Evolutionary conservation across 1,140 invertebrate species (phyloP).

Genomic region (Hesperophylax magnus): DNA sequence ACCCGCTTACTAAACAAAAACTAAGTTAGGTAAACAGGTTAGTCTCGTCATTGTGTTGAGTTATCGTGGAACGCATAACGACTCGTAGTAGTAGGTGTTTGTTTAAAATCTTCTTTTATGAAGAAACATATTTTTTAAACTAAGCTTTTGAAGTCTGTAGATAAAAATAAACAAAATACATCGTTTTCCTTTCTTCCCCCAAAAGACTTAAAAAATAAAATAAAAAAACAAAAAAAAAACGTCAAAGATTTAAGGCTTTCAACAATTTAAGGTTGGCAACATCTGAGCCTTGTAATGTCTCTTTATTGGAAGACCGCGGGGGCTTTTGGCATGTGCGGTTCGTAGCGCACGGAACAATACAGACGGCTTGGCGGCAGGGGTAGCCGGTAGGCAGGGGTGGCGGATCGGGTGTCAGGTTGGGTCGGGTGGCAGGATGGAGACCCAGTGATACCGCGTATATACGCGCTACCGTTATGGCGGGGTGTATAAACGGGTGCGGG

Average conservation of each 20-base stretch:
- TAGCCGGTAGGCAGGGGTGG: neutral
- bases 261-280: slow-evolving; percentile 1
- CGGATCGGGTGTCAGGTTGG: neutral
- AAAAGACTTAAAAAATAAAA: too few species aligned
- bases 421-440: neutral
- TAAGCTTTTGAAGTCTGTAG: too few species aligned
- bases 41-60: too few species aligned
- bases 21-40: too few species aligned
- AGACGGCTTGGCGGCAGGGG: neutral
- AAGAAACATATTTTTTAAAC: too few species aligned
- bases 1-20: too few species aligned
- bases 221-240: too few species aligned
- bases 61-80: too few species aligned
- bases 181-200: too few species aligned
- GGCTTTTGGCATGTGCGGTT: neutral
- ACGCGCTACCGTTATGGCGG: neutral
- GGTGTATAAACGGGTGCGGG: neutral
- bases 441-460: neutral
- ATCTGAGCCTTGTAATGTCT: slow-evolving; percentile 5
- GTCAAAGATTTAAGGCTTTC: neutral
- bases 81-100: too few species aligned
- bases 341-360: slow-evolving; percentile 8
- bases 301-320: slow-evolving; percentile 22
- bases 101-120: too few species aligned
- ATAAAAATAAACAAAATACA: too few species aligned